Evolutionary conservation across 2,888 invertebrate genomes (phyloP), one percentile per base, ranked within the genome.

Genomic region (Ornithoptera priamus): DNA sequence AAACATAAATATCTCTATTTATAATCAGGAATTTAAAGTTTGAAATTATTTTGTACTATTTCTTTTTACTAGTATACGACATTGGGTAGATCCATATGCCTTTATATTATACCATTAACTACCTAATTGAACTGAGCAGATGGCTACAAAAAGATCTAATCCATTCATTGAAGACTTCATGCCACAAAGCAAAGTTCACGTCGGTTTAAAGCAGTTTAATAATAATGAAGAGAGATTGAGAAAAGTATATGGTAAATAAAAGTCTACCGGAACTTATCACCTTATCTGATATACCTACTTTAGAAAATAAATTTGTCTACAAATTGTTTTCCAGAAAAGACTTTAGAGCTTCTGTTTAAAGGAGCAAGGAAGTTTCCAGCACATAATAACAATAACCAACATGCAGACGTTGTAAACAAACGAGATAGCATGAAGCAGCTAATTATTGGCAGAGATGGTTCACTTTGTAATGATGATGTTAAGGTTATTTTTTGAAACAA

Each of bases 161-260:
- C 92, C 92, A 17, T 93, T 81, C 72, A 73, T 76, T 39, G 90
- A 92, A 72, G 92, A 92, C 74, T 90, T 82, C 74, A 77, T 91
- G 36, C 88, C 86, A 10, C 92, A 93, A 81, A 88, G 89, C 68
- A 93, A 93, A 84, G 81, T 86, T 65, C 87, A 92, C 68, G 80
- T 92, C 62, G 85, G 90, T 46, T 62, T 86, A 5, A 92, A 90
- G 76, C 89, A 91, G 75, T 89, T 86, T 69, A 91, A 90, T 71
- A 92, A 92, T 72, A 92, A 87, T 71, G 86, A 89, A 73, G 85
- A 86, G 59, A 82, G 89, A 72, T 73, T 92, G 62, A 82, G 86
- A 74, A 85, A 87, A 81, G 89, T 93, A 75, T 90, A 92, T 68
- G 91, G 92, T 89, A 81, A 60, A 72, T 74, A 22, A 46, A 30